These are phyloP conservation scores for Drosophila eohydei DNA, from an alignment of 2,888 invertebrate genomes.

Conservation along the genomic window DNA sequence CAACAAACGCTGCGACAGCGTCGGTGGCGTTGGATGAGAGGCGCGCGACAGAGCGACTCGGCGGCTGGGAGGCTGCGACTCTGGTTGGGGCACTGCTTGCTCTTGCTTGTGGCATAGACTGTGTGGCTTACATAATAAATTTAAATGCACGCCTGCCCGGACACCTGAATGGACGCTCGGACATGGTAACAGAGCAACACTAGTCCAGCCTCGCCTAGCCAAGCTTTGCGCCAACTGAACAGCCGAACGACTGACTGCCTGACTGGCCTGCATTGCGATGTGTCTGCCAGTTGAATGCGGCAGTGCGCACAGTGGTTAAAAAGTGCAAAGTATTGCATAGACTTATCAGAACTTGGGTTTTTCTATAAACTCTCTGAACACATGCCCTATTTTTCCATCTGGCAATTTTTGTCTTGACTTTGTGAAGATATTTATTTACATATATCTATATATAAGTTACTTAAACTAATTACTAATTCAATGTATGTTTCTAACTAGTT, in stretches of 20 bases:
- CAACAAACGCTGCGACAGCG: slow-evolving; percentile 46
- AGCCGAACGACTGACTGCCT: slow-evolving; percentile 11
- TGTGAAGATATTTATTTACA: neutral
- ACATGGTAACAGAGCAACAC: slow-evolving; percentile 21
- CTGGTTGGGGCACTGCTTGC: slow-evolving; percentile 9
- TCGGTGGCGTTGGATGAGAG: slow-evolving; percentile 18
- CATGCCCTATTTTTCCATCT: neutral
- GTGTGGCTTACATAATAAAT: slow-evolving; percentile 76
- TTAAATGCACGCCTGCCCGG: slow-evolving; percentile 77
- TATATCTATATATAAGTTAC: neutral
- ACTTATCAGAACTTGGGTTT: too few relatives aligned
- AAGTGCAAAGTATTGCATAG: neutral
- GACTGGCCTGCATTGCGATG: slow-evolving; percentile 10
- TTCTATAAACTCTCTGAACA: neutral
- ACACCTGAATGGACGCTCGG: slow-evolving; percentile 44
- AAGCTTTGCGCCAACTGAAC: slow-evolving; percentile 21
- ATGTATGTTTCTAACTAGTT: neutral
- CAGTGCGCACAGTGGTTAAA: slow-evolving; percentile 11
- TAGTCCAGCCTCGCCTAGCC: slow-evolving; percentile 3
- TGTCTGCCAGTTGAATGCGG: slow-evolving; percentile 27
- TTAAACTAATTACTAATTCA: neutral
- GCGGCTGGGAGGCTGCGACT: slow-evolving; percentile 5
- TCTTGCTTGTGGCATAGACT: slow-evolving; percentile 21
- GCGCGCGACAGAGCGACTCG: neutral
- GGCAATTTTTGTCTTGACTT: neutral